Base-by-base conservation (phyloP, 2,888 invertebrate genomes). In the Leptothorax acervorum region DNA sequence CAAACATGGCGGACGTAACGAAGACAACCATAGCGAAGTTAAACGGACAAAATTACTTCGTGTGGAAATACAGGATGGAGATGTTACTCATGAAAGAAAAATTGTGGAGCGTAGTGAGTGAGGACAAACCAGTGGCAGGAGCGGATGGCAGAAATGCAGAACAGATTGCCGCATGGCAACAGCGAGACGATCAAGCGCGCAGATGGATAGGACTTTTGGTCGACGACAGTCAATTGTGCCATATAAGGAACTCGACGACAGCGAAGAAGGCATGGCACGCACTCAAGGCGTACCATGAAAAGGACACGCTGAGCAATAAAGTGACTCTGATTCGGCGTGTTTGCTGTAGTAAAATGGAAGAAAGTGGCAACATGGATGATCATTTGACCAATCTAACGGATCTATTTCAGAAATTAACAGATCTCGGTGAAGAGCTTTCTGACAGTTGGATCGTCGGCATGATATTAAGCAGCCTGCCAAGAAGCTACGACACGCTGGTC, bases 11-110 rank as follows among this genome's bases (percentile, higher is more conserved):
- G 18, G 53, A 53, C 3, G n/a, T 53, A 53, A 53, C 18, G 9
- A 53, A 48, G 12, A 48, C 45, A 53, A 53, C 53, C 3, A 8
- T 53, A n/a, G n/a, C 53, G n/a, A 53, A n/a, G 11, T 53, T 53
- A 53, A 53, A n/a, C 53, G 53, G 53, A 53, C 53, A n/a, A 53
- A 53, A 53, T 53, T 53, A 53, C 11, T 53, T 53, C 53, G n/a
- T n/a, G 2, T 53, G 53, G 53, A 53, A n/a, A n/a, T n/a, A n/a
- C n/a, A n/a, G n/a, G n/a, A n/a, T 53, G 18, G 18, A 53, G 8
- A 53, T 53, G n/a, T n/a, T 53, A 53, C 53, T 53, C 53, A 53
- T 53, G 53, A 53, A 53, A 53, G 53, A 53, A 53, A 53, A 53
- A n/a, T n/a, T 53, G 53, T 53, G 53, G 53, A 53, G 53, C 9